Evolutionary conservation across 2,113 vertebrate species (phyloP).

Genomic region (Pontoporia blainvillei): DNA sequence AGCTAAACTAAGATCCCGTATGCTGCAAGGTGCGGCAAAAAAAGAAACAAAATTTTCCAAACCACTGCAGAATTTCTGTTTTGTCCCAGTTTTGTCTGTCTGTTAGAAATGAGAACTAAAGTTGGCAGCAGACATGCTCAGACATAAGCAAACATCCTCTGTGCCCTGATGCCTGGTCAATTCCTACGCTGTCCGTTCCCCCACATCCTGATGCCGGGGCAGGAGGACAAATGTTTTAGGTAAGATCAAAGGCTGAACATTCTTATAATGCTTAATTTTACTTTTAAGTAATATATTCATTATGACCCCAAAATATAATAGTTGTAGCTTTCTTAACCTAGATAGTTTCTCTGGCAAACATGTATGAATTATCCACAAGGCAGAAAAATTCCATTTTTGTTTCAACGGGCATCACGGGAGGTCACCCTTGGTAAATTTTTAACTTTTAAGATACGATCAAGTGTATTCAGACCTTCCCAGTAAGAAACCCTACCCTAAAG

Average conservation of each 20-base stretch:
- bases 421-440: constrained; percentile 7
- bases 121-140: neutral
- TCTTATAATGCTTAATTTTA: neutral
- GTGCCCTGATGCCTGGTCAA: constrained; percentile 42
- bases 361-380: neutral
- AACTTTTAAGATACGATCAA: constrained; percentile 21
- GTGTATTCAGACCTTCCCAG: neutral
- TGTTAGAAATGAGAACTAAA: neutral
- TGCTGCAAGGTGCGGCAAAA: neutral
- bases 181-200: constrained; percentile 3
- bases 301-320: neutral
- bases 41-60: neutral
- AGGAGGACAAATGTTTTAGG: neutral
- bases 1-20: too few species aligned
- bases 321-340: neutral
- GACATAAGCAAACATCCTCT: neutral
- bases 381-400: neutral
- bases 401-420: neutral
- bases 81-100: neutral
- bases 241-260: neutral
- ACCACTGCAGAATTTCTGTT: neutral
- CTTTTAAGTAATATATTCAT: neutral
- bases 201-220: neutral
- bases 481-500: neutral
- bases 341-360: neutral